phyloP scores from a whole-genome alignment of 2,888 invertebrate genomes.

The Cantharis rufa region DNA sequence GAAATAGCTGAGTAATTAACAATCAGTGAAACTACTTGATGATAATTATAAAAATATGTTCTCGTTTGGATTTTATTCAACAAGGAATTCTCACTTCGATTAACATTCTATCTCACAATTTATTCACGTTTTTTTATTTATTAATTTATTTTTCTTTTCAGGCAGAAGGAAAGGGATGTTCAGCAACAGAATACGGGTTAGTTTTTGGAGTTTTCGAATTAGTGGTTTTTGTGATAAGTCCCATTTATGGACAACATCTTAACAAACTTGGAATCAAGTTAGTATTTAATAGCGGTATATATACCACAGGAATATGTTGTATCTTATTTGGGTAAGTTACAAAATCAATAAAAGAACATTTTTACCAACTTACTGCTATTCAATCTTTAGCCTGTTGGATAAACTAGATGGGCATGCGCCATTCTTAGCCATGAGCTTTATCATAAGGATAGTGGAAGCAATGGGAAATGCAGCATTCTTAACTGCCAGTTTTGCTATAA shows the following conservation, averaged over 20 bases:
- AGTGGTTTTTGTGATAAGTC: constrained; percentile 80
- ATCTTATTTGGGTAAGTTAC: constrained; percentile 75
- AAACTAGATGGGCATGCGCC: constrained; percentile 70
- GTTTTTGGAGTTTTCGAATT: constrained; percentile 88
- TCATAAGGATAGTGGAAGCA: constrained; percentile 80
- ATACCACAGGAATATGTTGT: constrained; percentile 81
- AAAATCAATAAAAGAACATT: not conserved
- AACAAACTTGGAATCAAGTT: constrained; percentile 78
- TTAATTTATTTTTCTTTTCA: constrained; percentile 52
- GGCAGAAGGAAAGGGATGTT: constrained; percentile 82
- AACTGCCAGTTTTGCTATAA: constrained; percentile 85
- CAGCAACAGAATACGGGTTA: constrained; percentile 81
- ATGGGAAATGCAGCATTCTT: constrained; percentile 85
- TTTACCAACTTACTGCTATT: not conserved
- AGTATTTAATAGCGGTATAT: constrained; percentile 80
- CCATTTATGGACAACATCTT: constrained; percentile 79
- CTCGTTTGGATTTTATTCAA: not conserved
- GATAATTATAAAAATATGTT: not conserved
- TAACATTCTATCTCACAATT: too few relatives aligned
- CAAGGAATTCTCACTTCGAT: not conserved
- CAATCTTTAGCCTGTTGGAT: constrained; percentile 65
- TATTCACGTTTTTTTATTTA: not conserved
- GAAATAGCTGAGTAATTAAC: not conserved
- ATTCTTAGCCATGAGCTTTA: constrained; percentile 78
- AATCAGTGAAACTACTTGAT: not conserved